Evolutionary conservation across 92 coral and sea anemone species (phyloP).

Genomic region (Phenganax stokvisi): DNA sequence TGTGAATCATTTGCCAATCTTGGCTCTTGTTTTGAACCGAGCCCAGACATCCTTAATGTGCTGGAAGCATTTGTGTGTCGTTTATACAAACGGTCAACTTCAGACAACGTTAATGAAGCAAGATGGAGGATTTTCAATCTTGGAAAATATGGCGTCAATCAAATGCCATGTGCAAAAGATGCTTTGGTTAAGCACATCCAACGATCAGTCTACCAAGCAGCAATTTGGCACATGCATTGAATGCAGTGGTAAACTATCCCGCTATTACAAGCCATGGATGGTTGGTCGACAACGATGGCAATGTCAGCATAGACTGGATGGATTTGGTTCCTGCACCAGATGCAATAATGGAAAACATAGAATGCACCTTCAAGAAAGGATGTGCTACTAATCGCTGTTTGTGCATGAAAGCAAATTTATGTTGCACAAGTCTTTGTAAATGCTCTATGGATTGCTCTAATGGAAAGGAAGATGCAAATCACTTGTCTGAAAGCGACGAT

Average conservation of each 20-base stretch:
- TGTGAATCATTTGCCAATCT: not conserved
- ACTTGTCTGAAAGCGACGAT: too few species aligned
- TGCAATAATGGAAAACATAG: constrained; percentile 3
- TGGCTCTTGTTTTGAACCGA: constrained; percentile 6
- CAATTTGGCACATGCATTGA: too few species aligned
- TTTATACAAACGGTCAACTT: too few species aligned
- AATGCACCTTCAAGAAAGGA: constrained; percentile 11
- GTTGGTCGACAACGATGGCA: not conserved
- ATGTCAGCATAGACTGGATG: constrained; percentile 15
- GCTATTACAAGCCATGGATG: constrained; percentile 11
- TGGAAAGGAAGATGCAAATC: not conserved
- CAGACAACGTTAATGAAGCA: not conserved
- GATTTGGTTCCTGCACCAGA: constrained; percentile 20
- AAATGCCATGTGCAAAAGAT: not conserved
- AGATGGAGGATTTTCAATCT: not conserved
- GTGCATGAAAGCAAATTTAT: constrained; percentile 3
- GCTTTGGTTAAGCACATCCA: too few species aligned
- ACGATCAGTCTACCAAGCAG: too few species aligned
- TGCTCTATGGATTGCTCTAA: not conserved
- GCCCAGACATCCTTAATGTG: not conserved
- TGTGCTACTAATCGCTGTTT: constrained; percentile 4
- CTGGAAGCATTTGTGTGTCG: not conserved
- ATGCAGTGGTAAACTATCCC: not conserved
- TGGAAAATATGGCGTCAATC: not conserved
- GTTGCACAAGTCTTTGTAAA: constrained; percentile 3